Percentiles rank a stretch among this genome's conserved stretches.
These are phyloP conservation scores for Hydroisotoma schaefferi DNA, from an alignment of 2,888 invertebrate genomes.

Conservation along the genomic window DNA sequence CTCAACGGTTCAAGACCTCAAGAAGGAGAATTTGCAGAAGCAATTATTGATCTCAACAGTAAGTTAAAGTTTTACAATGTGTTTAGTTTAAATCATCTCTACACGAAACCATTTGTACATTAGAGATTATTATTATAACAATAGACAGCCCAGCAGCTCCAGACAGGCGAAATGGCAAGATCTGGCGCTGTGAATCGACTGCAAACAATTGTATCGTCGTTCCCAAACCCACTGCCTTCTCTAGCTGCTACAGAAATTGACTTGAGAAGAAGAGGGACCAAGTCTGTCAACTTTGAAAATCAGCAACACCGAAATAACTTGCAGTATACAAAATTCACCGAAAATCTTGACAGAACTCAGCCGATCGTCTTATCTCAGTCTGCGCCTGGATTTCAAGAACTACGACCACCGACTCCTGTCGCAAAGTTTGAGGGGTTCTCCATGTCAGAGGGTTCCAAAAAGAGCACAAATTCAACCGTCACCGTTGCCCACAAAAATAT, in stretches of 20 bases:
- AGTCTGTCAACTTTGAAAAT: neutral
- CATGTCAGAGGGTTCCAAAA: too few relatives aligned
- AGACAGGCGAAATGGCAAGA: constrained; percentile 27
- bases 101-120: neutral
- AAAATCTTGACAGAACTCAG: neutral
- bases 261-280: neutral
- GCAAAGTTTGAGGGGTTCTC: too few relatives aligned
- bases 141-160: constrained; percentile 40
- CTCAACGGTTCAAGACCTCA: constrained; percentile 33
- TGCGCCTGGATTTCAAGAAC: too few relatives aligned
- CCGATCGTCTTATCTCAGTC: neutral
- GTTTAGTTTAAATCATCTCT: neutral
- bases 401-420: too few relatives aligned
- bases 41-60: constrained; percentile 42
- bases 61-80: constrained; percentile 7
- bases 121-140: neutral
- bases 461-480: too few relatives aligned
- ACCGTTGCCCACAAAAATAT: too few relatives aligned
- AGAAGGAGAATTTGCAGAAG: constrained; percentile 37
- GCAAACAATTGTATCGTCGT: constrained; percentile 13
- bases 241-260: neutral
- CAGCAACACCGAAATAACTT: neutral
- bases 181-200: constrained; percentile 13
- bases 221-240: neutral
- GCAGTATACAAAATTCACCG: neutral